These are phyloP conservation scores for Forbesichthys papilliferus DNA, from an alignment of 2,113 vertebrate genomes.

Conservation along the genomic window DNA sequence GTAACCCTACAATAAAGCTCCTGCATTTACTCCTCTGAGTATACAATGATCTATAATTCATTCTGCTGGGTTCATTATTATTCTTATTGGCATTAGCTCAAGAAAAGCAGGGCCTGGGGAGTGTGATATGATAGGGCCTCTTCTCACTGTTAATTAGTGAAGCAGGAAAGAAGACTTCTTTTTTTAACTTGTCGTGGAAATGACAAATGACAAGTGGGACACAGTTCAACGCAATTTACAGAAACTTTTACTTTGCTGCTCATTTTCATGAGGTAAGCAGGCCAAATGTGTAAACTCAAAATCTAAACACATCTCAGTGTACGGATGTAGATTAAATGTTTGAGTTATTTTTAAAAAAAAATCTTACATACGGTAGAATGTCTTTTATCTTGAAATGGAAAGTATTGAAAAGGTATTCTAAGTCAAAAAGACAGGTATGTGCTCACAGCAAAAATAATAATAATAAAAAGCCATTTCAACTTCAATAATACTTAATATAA, in stretches of 20 bases:
- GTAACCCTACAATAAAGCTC: constrained; percentile 49
- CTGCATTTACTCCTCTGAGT: constrained; percentile 52
- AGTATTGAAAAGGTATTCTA: no score
- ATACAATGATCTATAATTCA: constrained; percentile 63
- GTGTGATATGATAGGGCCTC: constrained; percentile 34
- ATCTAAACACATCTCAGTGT: no score
- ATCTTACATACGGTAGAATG: background rate
- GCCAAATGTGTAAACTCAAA: no score
- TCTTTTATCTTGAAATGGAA: no score
- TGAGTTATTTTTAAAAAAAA: no score
- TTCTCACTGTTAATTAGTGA: constrained; percentile 59
- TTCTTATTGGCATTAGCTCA: constrained; percentile 54
- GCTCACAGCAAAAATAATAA: background rate
- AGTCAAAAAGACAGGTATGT: background rate
- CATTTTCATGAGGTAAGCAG: background rate
- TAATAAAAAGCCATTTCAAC: constrained; percentile 30
- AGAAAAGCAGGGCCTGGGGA: constrained; percentile 46
- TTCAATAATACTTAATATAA: constrained; percentile 19
- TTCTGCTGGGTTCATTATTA: constrained; percentile 62
- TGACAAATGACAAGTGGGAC: constrained; percentile 22
- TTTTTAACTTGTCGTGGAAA: constrained; percentile 39
- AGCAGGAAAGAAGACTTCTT: constrained; percentile 32
- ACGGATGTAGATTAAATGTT: no score
- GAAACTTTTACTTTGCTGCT: constrained; percentile 17
- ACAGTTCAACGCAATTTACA: constrained; percentile 26